phyloP scores from a whole-genome alignment of 2,888 invertebrate species.

The Diplolepis rosae region DNA sequence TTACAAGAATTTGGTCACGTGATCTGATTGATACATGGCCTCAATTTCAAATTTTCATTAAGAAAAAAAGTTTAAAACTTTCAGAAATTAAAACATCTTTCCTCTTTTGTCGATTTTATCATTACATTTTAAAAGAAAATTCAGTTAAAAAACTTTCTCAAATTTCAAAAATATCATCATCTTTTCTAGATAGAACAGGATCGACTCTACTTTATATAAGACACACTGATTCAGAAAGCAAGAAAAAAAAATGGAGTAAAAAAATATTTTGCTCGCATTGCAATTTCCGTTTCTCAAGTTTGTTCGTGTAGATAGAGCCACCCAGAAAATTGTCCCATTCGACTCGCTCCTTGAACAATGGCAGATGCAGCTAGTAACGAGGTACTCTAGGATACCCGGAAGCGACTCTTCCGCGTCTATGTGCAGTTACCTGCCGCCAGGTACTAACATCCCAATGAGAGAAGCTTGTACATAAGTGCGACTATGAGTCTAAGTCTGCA shows the following conservation, averaged over 20 bases:
- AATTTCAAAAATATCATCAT: too few relatives aligned
- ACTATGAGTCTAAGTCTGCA: background rate
- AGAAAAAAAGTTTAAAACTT: too few relatives aligned
- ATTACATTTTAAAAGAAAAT: too few relatives aligned
- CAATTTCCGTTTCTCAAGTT: constrained; percentile 17
- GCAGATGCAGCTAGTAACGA: constrained; percentile 31
- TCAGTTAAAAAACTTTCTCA: too few relatives aligned
- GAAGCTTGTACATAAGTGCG: constrained; percentile 10
- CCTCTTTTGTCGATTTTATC: too few relatives aligned
- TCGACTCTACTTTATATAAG: too few relatives aligned
- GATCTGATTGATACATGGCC: too few relatives aligned
- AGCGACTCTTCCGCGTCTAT: constrained; percentile 52
- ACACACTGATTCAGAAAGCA: background rate
- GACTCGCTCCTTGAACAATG: constrained; percentile 31
- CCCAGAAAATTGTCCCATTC: constrained; percentile 27
- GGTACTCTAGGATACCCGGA: constrained; percentile 40
- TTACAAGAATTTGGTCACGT: too few relatives aligned
- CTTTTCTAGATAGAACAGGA: too few relatives aligned
- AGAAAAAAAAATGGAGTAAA: constrained; percentile 6
- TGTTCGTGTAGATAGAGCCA: constrained; percentile 5
- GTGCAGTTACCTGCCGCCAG: constrained; percentile 54
- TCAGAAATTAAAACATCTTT: too few relatives aligned
- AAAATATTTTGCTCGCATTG: constrained; percentile 1
- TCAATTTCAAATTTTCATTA: too few relatives aligned
- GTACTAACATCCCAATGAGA: constrained; percentile 32